Evolutionary conservation across 92 coral and sea anemone species (phyloP).

Genomic region (Porites cylindrica): DNA sequence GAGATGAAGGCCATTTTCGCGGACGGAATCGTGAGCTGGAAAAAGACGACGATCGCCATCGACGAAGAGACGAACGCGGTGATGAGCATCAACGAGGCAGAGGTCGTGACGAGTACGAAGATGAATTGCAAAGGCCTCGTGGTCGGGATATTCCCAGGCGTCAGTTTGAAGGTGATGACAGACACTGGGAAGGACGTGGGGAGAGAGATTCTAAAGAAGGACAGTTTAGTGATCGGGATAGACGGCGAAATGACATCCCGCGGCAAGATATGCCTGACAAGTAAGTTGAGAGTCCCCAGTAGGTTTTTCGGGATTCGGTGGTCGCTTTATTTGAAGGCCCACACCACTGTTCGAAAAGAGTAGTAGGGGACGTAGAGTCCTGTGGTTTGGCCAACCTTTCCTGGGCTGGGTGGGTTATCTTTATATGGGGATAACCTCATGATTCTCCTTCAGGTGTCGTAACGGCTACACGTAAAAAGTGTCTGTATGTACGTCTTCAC

Average conservation of each 20-base stretch:
- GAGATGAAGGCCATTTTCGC: slow-evolving; percentile 60
- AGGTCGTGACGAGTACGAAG: slow-evolving; percentile 60
- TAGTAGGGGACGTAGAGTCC: too few species aligned
- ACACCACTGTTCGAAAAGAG: too few species aligned
- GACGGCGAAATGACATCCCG: slow-evolving; percentile 38
- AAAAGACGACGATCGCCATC: slow-evolving; percentile 45
- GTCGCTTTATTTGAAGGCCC: too few species aligned
- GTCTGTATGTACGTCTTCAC: too few species aligned
- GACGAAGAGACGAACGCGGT: slow-evolving; percentile 64
- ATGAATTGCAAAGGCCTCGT: slow-evolving; percentile 32
- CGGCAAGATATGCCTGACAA: slow-evolving; percentile 37
- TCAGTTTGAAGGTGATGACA: slow-evolving; percentile 62
- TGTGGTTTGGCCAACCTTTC: too few species aligned
- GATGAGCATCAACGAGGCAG: slow-evolving; percentile 69
- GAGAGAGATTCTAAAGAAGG: slow-evolving; percentile 50
- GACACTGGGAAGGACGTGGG: slow-evolving; percentile 75
- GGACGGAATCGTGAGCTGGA: slow-evolving; percentile 41
- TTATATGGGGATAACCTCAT: too few species aligned
- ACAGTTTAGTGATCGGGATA: slow-evolving; percentile 27
- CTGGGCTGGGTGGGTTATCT: too few species aligned
- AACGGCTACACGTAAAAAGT: too few species aligned
- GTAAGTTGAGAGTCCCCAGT: background rate
- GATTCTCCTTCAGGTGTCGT: too few species aligned
- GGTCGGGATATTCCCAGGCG: slow-evolving; percentile 60
- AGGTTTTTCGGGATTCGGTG: too few species aligned